Evolutionary conservation across 2,113 vertebrate species (phyloP), one percentile per base, ranked within the genome.

Genomic region (Leucopternis melanops): DNA sequence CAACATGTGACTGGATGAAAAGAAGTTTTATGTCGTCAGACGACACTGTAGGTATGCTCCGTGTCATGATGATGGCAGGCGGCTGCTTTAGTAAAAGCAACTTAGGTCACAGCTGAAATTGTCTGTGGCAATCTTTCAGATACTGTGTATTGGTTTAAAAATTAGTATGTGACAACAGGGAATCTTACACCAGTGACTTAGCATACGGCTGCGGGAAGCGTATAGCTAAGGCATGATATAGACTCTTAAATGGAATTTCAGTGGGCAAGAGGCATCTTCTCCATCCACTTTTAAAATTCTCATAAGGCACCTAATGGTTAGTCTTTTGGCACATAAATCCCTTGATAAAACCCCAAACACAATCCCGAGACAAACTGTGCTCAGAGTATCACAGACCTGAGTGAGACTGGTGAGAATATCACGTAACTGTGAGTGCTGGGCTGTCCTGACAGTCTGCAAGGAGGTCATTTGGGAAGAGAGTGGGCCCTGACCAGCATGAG

Each of bases 401-500:
- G 62, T 16, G 7, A 36, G 16, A 13, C 7, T 3, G 32, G 21
- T 22, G 45, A 32, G 59, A 78, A 38, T 0, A 25, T 47, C 26
- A 10, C 7, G 2, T 4, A 27, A 6, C 49, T 2, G 10, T 14
- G 31, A 10, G 22, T 2, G 5, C 38, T 1, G 15, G 65, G 45
- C 63, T 36, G 34, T 23, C 49, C 58, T 8, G 49, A 16, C 8
- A 15, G 57, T 13, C 81, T 6, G 45, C 38, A 19, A 14, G 11
- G 79, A 63, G 78, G 69, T 27, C 20, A 0, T 23, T 13, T 26
- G 54, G 77, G 63, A 57, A n/a, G 80, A n/a, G 62, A 11, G 10
- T 5, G 57, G 61, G 36, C 36, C 38, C 72, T 34, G 44, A n/a
- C 16, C 47, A 34, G 61, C 61, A 12, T 2, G 15, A 44, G 14